Conservation (phyloP, 2,113 vertebrate species). For the Psittacus erithacus region DNA sequence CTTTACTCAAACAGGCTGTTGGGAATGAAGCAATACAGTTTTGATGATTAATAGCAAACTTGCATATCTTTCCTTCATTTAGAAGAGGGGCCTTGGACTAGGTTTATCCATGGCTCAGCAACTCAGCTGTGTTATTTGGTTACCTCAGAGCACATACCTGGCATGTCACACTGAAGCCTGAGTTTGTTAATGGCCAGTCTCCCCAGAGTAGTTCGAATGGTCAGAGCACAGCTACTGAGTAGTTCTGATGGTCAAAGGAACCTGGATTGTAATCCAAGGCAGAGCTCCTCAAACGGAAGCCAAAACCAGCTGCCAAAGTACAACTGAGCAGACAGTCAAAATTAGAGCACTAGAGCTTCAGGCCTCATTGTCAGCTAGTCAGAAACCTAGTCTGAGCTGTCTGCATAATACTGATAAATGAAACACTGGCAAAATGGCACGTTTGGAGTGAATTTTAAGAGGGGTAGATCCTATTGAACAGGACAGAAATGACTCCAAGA, state of each 20-base stretch:
- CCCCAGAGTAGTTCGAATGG: neutral
- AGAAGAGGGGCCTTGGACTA: neutral
- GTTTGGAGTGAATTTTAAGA: neutral
- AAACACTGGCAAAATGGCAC: neutral
- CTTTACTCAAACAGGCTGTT: neutral
- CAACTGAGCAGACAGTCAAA: neutral
- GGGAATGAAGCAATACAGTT: neutral
- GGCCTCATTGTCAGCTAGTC: neutral
- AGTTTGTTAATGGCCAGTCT: neutral
- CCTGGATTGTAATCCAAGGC: neutral
- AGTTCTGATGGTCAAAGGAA: neutral
- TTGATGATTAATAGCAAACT: neutral
- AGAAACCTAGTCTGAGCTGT: neutral
- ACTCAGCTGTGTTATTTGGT: neutral
- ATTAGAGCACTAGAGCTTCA: neutral
- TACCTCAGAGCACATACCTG: neutral
- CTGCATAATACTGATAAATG: neutral
- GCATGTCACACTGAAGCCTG: neutral
- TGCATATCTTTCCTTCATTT: neutral
- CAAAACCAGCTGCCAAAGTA: neutral
- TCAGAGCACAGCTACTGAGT: neutral
- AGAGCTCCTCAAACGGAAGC: neutral
- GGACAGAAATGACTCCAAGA: neutral
- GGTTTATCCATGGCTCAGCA: neutral
- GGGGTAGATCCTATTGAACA: neutral